These are phyloP conservation scores for Hypomesus transpacificus DNA, from an alignment of 2,113 vertebrate genomes.

Conservation along the genomic window DNA sequence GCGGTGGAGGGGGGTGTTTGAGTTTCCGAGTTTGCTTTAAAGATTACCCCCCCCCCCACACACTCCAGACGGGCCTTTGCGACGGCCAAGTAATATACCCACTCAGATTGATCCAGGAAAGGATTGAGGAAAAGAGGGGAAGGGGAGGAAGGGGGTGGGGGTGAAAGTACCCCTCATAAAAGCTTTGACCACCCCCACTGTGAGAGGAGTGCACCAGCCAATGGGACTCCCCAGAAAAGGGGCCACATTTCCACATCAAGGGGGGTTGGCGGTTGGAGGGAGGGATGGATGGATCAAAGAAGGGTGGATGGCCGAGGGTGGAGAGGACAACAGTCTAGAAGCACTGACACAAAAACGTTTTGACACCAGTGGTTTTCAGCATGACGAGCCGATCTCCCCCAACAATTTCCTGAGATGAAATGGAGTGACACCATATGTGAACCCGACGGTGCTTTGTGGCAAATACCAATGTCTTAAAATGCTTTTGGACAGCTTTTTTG, in stretches of 20 bases:
- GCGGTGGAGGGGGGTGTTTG: conserved; percentile 34
- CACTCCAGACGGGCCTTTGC: conserved; percentile 38
- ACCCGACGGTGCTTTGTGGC: too few species aligned
- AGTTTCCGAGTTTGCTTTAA: conserved; percentile 59
- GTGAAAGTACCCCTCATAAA: conserved; percentile 29
- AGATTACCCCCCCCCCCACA: conserved; percentile 34
- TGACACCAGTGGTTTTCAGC: conserved; percentile 13
- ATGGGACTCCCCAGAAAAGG: conserved; percentile 50
- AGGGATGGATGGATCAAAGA: conserved; percentile 33
- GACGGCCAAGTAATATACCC: conserved; percentile 52
- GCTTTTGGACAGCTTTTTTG: too few species aligned
- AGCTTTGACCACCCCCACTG: conserved; percentile 29
- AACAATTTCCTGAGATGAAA: background rate
- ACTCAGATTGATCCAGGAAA: conserved; percentile 48
- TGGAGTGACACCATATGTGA: background rate
- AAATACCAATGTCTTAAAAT: too few species aligned
- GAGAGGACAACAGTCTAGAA: conserved; percentile 17
- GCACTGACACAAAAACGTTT: conserved; percentile 39
- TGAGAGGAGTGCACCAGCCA: conserved; percentile 35
- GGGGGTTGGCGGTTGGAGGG: background rate
- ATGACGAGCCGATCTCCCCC: background rate
- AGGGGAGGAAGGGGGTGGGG: background rate
- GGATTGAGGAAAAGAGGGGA: conserved; percentile 52
- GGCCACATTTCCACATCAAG: conserved; percentile 48
- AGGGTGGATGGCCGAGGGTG: conserved; percentile 18